Conservation (phyloP, 2,888 invertebrate species). For the Macrosoma leucophasiata region DNA sequence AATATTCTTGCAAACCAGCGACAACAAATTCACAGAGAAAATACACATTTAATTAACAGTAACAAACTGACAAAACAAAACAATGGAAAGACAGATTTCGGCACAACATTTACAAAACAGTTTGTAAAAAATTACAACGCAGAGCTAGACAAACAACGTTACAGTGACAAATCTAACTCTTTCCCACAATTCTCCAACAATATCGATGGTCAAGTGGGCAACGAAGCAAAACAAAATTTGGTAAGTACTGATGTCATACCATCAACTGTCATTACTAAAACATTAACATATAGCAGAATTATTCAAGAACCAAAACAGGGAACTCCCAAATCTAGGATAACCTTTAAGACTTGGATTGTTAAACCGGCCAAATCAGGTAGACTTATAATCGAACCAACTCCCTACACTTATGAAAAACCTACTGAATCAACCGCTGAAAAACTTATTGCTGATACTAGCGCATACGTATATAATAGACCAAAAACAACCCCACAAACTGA, state of each 20-base stretch:
- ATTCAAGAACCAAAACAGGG: constrained; percentile 47
- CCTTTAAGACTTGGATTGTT: constrained; percentile 64
- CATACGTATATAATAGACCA: constrained; percentile 37
- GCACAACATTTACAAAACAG: constrained; percentile 38
- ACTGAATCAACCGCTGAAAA: constrained; percentile 36
- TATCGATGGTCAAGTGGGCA: constrained; percentile 35
- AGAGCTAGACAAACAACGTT: constrained; percentile 39
- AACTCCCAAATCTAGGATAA: constrained; percentile 56
- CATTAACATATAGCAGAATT: constrained; percentile 51
- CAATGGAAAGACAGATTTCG: constrained; percentile 34
- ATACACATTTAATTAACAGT: constrained; percentile 39
- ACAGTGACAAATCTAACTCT: constrained; percentile 38
- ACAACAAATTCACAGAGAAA: too few relatives aligned
- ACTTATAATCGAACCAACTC: constrained; percentile 42
- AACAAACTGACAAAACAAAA: constrained; percentile 33
- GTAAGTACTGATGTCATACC: constrained; percentile 53
- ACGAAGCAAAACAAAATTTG: constrained; percentile 54
- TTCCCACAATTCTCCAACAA: constrained; percentile 35
- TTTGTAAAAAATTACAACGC: constrained; percentile 26
- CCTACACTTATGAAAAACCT: constrained; percentile 45
- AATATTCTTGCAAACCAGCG: too few relatives aligned
- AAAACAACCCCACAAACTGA: constrained; percentile 15
- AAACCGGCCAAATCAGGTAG: constrained; percentile 55
- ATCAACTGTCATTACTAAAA: constrained; percentile 55
- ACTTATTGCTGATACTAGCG: constrained; percentile 35